These are phyloP conservation scores for Leuciscus idus DNA, from an alignment of 2,113 vertebrate species.

Conservation along the genomic window DNA sequence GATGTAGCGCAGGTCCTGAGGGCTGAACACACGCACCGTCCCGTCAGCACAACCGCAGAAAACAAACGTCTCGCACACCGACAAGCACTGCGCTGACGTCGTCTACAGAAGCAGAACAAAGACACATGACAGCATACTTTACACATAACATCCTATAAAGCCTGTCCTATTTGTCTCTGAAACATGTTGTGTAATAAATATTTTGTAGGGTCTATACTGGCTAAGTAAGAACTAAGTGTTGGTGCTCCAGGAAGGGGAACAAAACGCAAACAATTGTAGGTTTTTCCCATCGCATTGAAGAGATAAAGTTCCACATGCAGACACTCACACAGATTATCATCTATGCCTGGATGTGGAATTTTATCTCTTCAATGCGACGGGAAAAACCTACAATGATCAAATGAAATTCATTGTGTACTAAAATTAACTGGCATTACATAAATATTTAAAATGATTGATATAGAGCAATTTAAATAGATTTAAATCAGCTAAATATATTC, in stretches of 20 bases:
- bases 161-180: neutral
- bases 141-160: neutral
- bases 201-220: neutral
- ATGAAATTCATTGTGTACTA: neutral
- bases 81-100: slow-evolving; percentile 76
- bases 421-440: neutral
- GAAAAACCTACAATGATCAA: neutral
- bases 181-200: neutral
- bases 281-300: too few relatives aligned
- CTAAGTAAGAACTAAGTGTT: too few relatives aligned
- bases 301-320: too few relatives aligned
- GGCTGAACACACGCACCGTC: slow-evolving; percentile 77
- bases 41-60: slow-evolving; percentile 90
- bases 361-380: too few relatives aligned
- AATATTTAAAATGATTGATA: neutral
- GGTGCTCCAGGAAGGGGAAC: neutral
- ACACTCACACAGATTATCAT: too few relatives aligned
- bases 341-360: too few relatives aligned
- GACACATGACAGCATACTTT: neutral
- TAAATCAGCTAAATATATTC: too few relatives aligned
- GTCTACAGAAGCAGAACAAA: slow-evolving; percentile 70
- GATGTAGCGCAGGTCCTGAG: slow-evolving; percentile 77
- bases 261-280: too few relatives aligned
- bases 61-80: slow-evolving; percentile 75
- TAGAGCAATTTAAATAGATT: neutral